phyloP scores from a whole-genome alignment of 2,113 vertebrate species.

The Paratilapia polleni region DNA sequence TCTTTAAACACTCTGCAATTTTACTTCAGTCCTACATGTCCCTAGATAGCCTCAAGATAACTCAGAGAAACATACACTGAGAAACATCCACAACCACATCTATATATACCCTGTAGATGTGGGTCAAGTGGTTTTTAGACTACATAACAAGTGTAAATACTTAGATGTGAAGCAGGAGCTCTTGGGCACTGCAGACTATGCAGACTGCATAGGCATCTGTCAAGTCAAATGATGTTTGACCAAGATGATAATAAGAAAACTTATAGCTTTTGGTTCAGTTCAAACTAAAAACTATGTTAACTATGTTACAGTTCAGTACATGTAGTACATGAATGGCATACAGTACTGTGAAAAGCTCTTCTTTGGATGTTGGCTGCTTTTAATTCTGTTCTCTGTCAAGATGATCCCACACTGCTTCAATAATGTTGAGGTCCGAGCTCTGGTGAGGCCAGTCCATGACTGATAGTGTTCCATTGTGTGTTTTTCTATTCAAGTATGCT shows the following conservation, averaged over 20 bases:
- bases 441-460: too few relatives aligned
- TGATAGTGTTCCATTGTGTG: too few relatives aligned
- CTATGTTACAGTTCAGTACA: background rate
- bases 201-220: background rate
- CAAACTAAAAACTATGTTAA: background rate
- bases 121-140: background rate
- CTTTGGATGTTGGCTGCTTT: too few relatives aligned
- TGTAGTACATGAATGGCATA: too few relatives aligned
- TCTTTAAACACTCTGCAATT: background rate
- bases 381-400: too few relatives aligned
- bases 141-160: constrained; percentile 28
- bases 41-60: background rate
- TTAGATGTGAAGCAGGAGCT: constrained; percentile 28
- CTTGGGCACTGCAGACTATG: constrained; percentile 14
- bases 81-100: background rate
- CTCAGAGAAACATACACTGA: constrained; percentile 11
- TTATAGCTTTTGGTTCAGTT: background rate
- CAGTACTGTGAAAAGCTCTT: too few relatives aligned
- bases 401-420: too few relatives aligned
- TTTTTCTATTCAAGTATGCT: too few relatives aligned
- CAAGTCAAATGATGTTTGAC: background rate
- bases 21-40: background rate
- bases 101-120: constrained; percentile 46
- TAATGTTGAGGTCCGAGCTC: too few relatives aligned
- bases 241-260: background rate